Evolutionary conservation across 1,140 invertebrate genomes (phyloP).

Genomic region (Zaprionus vittiger): DNA sequence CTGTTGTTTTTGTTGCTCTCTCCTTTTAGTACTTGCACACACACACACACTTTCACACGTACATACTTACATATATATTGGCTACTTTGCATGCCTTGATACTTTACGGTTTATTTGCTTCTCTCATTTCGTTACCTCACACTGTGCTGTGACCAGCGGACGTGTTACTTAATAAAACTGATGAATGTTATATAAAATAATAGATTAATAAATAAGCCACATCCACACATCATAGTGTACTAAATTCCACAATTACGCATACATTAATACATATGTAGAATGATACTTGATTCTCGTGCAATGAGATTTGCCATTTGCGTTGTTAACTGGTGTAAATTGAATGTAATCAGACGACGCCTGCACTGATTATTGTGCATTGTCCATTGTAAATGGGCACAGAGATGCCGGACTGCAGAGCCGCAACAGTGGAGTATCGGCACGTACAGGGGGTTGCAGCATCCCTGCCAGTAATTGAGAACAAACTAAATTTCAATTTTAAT

Average conservation of each 20-base stretch:
- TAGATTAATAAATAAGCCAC: slow-evolving; percentile 1
- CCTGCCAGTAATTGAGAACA: slow-evolving; percentile 31
- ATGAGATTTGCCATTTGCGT: slow-evolving; percentile 51
- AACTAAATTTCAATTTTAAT: slow-evolving; percentile 33
- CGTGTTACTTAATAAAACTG: slow-evolving; percentile 70
- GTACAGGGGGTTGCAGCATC: slow-evolving; percentile 28
- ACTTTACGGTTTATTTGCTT: slow-evolving; percentile 49
- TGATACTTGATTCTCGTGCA: slow-evolving; percentile 33
- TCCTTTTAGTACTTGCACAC: slow-evolving; percentile 15
- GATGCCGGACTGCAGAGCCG: background rate
- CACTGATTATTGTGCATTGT: slow-evolving; percentile 54
- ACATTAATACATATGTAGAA: background rate
- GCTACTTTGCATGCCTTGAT: slow-evolving; percentile 67
- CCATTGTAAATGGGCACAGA: background rate
- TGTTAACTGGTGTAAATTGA: slow-evolving; percentile 49
- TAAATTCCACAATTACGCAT: background rate
- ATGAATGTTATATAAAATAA: slow-evolving; percentile 28
- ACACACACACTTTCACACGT: background rate
- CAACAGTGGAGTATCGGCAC: slow-evolving; percentile 27
- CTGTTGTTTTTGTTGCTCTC: slow-evolving; percentile 36
- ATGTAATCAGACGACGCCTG: slow-evolving; percentile 32
- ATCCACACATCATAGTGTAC: background rate
- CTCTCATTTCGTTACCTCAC: slow-evolving; percentile 68
- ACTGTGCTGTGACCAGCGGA: slow-evolving; percentile 41
- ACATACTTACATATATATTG: slow-evolving; percentile 4